These are phyloP conservation scores for Fragum whitleyi DNA, from an alignment of 2,888 invertebrate genomes.

Conservation along the genomic window DNA sequence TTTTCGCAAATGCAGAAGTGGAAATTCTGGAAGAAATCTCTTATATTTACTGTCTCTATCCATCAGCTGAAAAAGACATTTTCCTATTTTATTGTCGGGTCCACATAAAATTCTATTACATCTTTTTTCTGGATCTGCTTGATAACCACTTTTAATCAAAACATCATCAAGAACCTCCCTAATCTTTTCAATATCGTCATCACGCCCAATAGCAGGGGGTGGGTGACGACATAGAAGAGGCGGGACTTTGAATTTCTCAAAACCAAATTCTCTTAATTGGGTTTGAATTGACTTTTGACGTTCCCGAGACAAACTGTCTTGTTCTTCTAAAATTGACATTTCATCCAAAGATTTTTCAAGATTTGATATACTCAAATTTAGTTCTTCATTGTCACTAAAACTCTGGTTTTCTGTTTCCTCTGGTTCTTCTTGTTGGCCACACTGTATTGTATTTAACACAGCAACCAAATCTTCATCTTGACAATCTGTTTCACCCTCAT, in stretches of 20 bases:
- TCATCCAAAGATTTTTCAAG: constrained; percentile 32
- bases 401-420: too few species aligned
- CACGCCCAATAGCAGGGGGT: constrained; percentile 59
- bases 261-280: constrained; percentile 31
- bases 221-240: constrained; percentile 46
- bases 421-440: too few species aligned
- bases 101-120: constrained; percentile 44
- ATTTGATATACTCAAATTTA: neutral
- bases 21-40: constrained; percentile 50
- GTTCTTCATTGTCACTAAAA: constrained; percentile 8
- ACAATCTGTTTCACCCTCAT: too few species aligned
- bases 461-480: too few species aligned
- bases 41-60: constrained; percentile 23
- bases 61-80: constrained; percentile 25
- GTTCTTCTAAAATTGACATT: constrained; percentile 32
- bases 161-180: constrained; percentile 52
- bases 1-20: constrained; percentile 48
- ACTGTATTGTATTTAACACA: too few species aligned
- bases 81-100: constrained; percentile 54
- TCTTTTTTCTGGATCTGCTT: constrained; percentile 1
- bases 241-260: constrained; percentile 38
- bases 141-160: constrained; percentile 42
- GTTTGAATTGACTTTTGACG: neutral
- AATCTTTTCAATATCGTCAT: constrained; percentile 49
- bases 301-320: too few species aligned